These are phyloP conservation scores for Festucalex cinctus DNA, from an alignment of 2,113 vertebrate genomes.

Conservation along the genomic window DNA sequence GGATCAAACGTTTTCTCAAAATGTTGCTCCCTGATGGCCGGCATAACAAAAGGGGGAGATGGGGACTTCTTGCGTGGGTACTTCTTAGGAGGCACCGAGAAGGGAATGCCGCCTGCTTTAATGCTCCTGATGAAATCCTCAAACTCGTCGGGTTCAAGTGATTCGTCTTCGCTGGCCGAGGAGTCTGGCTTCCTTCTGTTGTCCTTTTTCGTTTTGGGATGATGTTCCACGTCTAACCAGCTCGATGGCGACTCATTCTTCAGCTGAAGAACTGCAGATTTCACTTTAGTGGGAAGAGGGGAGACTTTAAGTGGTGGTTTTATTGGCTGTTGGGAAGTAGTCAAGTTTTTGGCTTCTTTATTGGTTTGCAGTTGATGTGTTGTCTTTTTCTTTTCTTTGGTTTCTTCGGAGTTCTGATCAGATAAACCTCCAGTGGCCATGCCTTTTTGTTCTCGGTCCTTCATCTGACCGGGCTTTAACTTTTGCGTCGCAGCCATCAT, in stretches of 20 bases:
- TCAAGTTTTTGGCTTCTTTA: slow-evolving; percentile 1
- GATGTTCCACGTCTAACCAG: slow-evolving; percentile 65
- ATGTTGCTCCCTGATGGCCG: slow-evolving; percentile 86
- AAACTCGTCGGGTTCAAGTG: slow-evolving; percentile 78
- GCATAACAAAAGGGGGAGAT: slow-evolving; percentile 80
- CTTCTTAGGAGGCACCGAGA: slow-evolving; percentile 83
- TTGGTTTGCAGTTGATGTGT: slow-evolving; percentile 13
- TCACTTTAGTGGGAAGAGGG: slow-evolving; percentile 22
- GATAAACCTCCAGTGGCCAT: background rate
- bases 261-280: slow-evolving; percentile 37
- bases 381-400: slow-evolving; percentile 11
- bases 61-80: slow-evolving; percentile 76
- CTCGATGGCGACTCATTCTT: slow-evolving; percentile 48
- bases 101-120: slow-evolving; percentile 80
- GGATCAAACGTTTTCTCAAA: slow-evolving; percentile 88
- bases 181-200: slow-evolving; percentile 53
- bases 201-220: slow-evolving; percentile 46
- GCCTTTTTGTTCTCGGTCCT: slow-evolving; percentile 13
- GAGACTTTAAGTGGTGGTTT: slow-evolving; percentile 3
- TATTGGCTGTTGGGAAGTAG: slow-evolving; percentile 12
- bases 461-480: background rate
- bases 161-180: slow-evolving; percentile 73
- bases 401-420: background rate
- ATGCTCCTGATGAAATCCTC: slow-evolving; percentile 87
- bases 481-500: background rate